phyloP scores from a whole-genome alignment of 2,888 invertebrate genomes.

The Serripes groenlandicus region DNA sequence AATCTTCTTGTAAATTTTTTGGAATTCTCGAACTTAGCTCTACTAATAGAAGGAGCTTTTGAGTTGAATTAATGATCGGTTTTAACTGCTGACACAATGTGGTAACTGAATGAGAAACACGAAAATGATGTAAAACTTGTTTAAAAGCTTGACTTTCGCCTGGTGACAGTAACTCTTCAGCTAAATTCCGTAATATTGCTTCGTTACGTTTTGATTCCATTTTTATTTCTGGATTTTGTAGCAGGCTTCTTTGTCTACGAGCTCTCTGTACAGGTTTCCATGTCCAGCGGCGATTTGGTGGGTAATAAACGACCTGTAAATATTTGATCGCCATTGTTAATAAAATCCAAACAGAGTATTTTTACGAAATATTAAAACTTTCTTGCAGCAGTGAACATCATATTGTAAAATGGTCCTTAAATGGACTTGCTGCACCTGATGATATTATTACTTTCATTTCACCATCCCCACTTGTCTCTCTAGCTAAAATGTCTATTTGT shows the following conservation, averaged over 20 bases:
- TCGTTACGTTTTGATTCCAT: slow-evolving; percentile 69
- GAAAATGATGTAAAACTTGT: slow-evolving; percentile 78
- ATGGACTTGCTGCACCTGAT: background rate
- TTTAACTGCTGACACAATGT: slow-evolving; percentile 76
- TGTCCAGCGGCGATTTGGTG: slow-evolving; percentile 65
- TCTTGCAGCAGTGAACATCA: background rate
- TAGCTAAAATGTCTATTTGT: background rate
- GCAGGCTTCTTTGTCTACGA: slow-evolving; percentile 26
- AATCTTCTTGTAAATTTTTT: slow-evolving; percentile 74
- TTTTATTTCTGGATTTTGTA: slow-evolving; percentile 30
- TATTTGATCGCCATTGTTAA: no score
- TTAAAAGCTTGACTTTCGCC: slow-evolving; percentile 75
- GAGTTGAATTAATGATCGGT: slow-evolving; percentile 75
- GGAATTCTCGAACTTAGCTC: slow-evolving; percentile 77
- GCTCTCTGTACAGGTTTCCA: slow-evolving; percentile 73
- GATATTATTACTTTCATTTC: background rate
- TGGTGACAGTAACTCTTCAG: slow-evolving; percentile 73
- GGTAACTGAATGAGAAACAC: slow-evolving; percentile 75
- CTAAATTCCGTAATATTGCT: slow-evolving; percentile 74
- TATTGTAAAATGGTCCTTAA: background rate
- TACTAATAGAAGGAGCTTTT: slow-evolving; percentile 77
- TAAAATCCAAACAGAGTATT: background rate
- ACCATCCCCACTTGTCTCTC: background rate
- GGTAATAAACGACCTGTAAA: slow-evolving; percentile 69
- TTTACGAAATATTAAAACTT: background rate